Conservation (phyloP, 1,140 invertebrate genomes). For the Argopecten irradians region DNA sequence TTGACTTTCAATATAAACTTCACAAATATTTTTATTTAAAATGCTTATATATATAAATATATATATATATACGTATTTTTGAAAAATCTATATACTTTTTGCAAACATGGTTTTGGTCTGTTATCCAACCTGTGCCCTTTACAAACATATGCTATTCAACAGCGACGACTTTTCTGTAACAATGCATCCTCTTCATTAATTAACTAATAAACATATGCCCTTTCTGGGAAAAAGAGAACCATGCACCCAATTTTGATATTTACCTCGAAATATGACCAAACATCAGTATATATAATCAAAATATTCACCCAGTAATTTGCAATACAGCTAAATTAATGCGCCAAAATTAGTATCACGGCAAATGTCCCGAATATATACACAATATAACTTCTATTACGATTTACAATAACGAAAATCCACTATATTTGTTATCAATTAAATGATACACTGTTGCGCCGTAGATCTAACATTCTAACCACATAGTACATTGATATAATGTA, state of each 20-base stretch:
- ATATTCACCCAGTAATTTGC: too few relatives aligned
- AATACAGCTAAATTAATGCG: too few relatives aligned
- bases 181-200: not conserved
- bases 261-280: not conserved
- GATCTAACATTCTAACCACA: constrained; percentile 18
- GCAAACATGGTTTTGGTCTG: not conserved
- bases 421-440: not conserved
- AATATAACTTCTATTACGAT: too few relatives aligned
- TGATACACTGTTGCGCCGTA: not conserved
- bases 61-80: too few relatives aligned
- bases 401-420: not conserved
- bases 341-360: too few relatives aligned
- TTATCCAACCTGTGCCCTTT: not conserved
- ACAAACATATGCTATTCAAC: constrained; percentile 22
- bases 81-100: not conserved
- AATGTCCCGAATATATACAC: too few relatives aligned
- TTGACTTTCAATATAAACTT: not conserved
- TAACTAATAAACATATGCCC: not conserved
- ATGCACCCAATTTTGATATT: not conserved
- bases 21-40: not conserved
- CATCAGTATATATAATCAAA: too few relatives aligned
- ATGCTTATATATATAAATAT: not conserved
- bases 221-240: not conserved
- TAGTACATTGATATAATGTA: not conserved
- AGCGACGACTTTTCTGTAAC: not conserved